A percentile compares a stretch with the other conserved stretches of the same genome.
Conservation (phyloP, 2,888 invertebrate species). For the Syritta pipiens region DNA sequence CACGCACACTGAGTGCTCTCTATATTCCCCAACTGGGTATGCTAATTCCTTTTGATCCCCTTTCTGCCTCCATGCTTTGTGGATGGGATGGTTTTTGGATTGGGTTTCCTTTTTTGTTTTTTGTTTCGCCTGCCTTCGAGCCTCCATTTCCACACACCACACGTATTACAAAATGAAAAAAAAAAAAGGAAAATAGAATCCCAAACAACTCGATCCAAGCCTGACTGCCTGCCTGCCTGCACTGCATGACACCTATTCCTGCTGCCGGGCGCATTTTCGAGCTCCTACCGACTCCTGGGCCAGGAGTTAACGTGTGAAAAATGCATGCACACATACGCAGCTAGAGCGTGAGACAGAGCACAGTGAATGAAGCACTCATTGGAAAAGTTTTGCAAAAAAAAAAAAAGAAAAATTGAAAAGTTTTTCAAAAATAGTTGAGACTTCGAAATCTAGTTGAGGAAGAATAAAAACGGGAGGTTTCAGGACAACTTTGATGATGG, state of each 20-base stretch:
- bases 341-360: no score
- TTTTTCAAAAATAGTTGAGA: constrained; percentile 49
- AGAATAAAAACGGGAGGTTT: neutral
- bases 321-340: no score
- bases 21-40: constrained; percentile 24
- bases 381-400: constrained; percentile 33
- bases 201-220: no score
- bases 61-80: neutral
- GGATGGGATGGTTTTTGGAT: no score
- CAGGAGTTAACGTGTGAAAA: no score
- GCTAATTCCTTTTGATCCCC: constrained; percentile 32
- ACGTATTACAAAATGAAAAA: neutral
- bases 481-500: neutral
- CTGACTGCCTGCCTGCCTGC: no score
- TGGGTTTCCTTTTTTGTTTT: neutral
- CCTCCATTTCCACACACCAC: neutral
- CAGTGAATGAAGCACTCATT: constrained; percentile 33
- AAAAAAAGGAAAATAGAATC: no score
- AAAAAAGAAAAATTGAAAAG: no score
- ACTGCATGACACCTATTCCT: no score
- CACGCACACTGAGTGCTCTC: neutral
- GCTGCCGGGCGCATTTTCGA: no score
- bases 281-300: no score
- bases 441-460: constrained; percentile 29
- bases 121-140: neutral